These are phyloP conservation scores for Tiliacea citrago DNA, from an alignment of 2,888 invertebrate species.

Conservation along the genomic window DNA sequence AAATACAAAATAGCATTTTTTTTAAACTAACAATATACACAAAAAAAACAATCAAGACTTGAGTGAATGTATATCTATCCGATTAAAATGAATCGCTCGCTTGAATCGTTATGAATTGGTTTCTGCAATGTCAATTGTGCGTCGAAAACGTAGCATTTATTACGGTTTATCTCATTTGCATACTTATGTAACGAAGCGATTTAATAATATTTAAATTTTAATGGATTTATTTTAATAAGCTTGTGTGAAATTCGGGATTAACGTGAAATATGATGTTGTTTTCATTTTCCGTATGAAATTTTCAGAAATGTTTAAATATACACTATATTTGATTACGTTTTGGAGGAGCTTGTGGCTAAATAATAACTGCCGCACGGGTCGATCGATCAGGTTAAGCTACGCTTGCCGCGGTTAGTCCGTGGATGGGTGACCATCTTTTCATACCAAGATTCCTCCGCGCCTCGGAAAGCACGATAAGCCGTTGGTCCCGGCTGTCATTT, in stretches of 20 bases:
- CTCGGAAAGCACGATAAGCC: too few species aligned
- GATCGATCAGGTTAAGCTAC: too few species aligned
- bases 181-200: slow-evolving; percentile 45
- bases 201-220: slow-evolving; percentile 56
- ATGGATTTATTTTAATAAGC: slow-evolving; percentile 54
- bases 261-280: slow-evolving; percentile 33
- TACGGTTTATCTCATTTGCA: slow-evolving; percentile 50
- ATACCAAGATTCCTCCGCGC: too few species aligned
- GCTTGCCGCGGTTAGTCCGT: too few species aligned
- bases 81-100: slow-evolving; percentile 49
- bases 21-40: too few species aligned
- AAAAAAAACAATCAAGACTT: too few species aligned
- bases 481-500: too few species aligned
- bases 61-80: slow-evolving; percentile 25
- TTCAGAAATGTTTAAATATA: background rate
- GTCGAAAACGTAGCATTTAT: slow-evolving; percentile 50
- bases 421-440: too few species aligned
- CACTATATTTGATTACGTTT: background rate
- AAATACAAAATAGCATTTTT: too few species aligned
- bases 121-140: slow-evolving; percentile 47
- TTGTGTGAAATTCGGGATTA: slow-evolving; percentile 28
- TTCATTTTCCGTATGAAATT: background rate
- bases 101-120: slow-evolving; percentile 45
- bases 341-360: too few species aligned
- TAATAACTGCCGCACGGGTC: too few species aligned